Evolutionary conservation across 1,140 invertebrate genomes (phyloP).

Genomic region (fruit fly (Drosophila melanogaster)): Release_6_plus_ISO1_MT NT_033777.3:27899501-27900000

Average conservation of each 20-base stretch:
- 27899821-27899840: constrained; percentile 26
- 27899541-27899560: constrained; percentile 24
- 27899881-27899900: constrained; percentile 1
- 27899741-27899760: constrained; percentile 10
- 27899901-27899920: constrained; percentile 9
- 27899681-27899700: constrained; percentile 30
- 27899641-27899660: constrained; percentile 44
- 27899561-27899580: constrained; percentile 1
- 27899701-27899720: neutral
- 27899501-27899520: constrained; percentile 31
- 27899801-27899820: constrained; percentile 45
- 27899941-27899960: neutral
- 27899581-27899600: constrained; percentile 48
- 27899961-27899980: neutral
- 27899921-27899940: constrained; percentile 14
- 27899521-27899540: constrained; percentile 34
- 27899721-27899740: neutral
- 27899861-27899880: constrained; percentile 16
- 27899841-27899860: constrained; percentile 26
- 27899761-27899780: constrained; percentile 1
- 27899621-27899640: neutral
- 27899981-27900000: neutral
- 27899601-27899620: constrained; percentile 43
- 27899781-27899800: constrained; percentile 36
- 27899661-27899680: constrained; percentile 45